Base-by-base conservation (phyloP, 2,113 vertebrate species). In the Ahaetulla prasina region DNA sequence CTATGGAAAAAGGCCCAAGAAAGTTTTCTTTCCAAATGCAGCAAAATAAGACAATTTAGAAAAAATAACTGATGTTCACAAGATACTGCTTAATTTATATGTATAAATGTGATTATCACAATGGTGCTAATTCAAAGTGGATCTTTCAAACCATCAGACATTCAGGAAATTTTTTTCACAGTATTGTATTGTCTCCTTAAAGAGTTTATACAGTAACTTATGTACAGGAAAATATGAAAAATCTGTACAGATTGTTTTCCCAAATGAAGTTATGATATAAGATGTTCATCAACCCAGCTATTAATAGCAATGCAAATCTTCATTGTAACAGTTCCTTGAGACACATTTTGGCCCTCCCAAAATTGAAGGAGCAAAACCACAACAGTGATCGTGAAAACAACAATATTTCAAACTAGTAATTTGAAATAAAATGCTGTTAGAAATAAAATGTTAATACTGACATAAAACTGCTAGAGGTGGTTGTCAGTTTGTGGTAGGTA, bases 1-100 rank as follows among this genome's bases (percentile, higher is more conserved):
- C 94, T 74, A 35, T 91, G 54, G 93, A 93, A 14, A n/a, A 8
- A 14, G 90, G 87, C 84, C 89, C 91, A 92, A 94, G 89, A 57
- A 52, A 74, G 93, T 39, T 68, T 92, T 25, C 39, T 91, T 16
- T 60, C 50, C 35, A 43, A 50, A 54, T 43, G 27, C 22, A 74
- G 49, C 20, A 30, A 35, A 49, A 50, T 52, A 68, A 30, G 53
- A 57, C 2, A 43, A 53, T 52, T 18, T 84, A 23, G 25, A 45
- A 57, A 47, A 30, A 16, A 1, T 12, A 45, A 22, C 22, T 60
- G 90, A 86, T 47, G 30, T 85, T 30, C 55, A 43, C 43, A 10
- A 89, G 1, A 90, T 47, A 49, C 20, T 39, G 43, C 50, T 91
- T 55, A 90, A 84, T 43, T 22, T 54, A 22, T 90, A 57, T 49